These are phyloP conservation scores for Agonopterix alstromeriana DNA, from an alignment of 2,888 invertebrate genomes.

Conservation along the genomic window DNA sequence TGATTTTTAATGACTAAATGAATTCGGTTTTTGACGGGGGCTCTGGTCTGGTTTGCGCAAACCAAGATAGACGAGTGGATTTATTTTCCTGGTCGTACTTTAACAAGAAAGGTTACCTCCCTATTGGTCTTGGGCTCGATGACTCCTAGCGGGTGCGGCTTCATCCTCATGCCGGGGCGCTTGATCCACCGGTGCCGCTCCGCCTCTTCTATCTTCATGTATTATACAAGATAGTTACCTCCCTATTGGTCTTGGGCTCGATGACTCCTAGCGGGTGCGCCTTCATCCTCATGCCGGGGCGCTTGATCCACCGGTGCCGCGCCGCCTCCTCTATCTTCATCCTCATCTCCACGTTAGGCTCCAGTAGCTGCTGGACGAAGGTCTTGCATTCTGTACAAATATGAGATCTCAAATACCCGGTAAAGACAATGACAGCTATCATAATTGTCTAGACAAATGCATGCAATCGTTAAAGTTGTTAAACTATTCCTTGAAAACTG, in stretches of 20 bases:
- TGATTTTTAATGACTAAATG: no score
- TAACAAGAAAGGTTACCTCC: not conserved
- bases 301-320: constrained; percentile 77
- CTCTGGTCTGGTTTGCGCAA: no score
- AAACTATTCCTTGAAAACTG: no score
- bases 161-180: constrained; percentile 66
- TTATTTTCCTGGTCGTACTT: no score
- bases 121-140: constrained; percentile 42
- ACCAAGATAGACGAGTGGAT: no score
- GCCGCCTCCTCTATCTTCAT: constrained; percentile 76
- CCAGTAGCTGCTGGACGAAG: constrained; percentile 73
- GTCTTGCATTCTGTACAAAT: constrained; percentile 50
- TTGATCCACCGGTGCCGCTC: constrained; percentile 78
- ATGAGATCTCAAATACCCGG: not conserved
- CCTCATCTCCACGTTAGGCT: constrained; percentile 70
- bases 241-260: constrained; percentile 44
- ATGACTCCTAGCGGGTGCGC: constrained; percentile 60
- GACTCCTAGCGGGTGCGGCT: constrained; percentile 60
- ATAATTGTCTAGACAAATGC: no score
- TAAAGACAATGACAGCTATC: no score
- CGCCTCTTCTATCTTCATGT: constrained; percentile 74
- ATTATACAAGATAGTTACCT: constrained; percentile 26
- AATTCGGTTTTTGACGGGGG: no score
- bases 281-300: constrained; percentile 66
- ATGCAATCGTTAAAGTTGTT: no score